Base-by-base conservation (phyloP, 2,888 invertebrate genomes). In the Abrostola triplasia region DNA sequence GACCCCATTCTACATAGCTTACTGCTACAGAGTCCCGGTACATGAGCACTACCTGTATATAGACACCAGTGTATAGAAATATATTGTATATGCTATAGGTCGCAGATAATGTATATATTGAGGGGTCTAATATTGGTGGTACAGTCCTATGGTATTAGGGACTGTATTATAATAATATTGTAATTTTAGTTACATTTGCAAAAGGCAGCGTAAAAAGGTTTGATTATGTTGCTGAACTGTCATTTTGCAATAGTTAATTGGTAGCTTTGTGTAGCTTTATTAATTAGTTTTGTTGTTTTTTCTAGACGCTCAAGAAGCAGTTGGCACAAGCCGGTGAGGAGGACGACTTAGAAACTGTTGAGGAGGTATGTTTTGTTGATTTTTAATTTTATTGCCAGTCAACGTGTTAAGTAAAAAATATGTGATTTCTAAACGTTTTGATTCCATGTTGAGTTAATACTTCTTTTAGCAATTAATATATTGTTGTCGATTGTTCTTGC, bases 281-380 rank as follows among this genome's bases (percentile, higher is more conserved):
- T 60, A 38, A 52, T 36, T 40, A 59, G 59, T 70, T 59, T 64
- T 37, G 60, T 64, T 75, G 24, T 13, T 52, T n/a, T 75, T 88
- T 83, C 12, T 87, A 94, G 94, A 86, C 83, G 78, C 91, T 92
- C 88, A 93, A 91, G 89, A 92, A 87, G 79, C 93, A 93, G 73
- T 73, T 90, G 87, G 89, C 87, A 76, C 92, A 90, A 82, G 81
- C 82, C 80, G 88, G 82, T 92, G 93, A 93, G 77, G 92, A 91
- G 37, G 93, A 93, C 56, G 89, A 92, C 59, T 64, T 92, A 75
- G 88, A 90, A 67, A 81, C 87, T 35, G 77, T 93, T 51, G 93
- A 93, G 71, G 90, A 92, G 88, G 93, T 93, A 59, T 79, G 83
- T 53, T n/a, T 36, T 51, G 59, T 13, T 24, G 2, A n/a, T n/a